These are phyloP conservation scores for Xenotilapia longispinis DNA, from an alignment of 2,113 vertebrate species.

Conservation along the genomic window DNA sequence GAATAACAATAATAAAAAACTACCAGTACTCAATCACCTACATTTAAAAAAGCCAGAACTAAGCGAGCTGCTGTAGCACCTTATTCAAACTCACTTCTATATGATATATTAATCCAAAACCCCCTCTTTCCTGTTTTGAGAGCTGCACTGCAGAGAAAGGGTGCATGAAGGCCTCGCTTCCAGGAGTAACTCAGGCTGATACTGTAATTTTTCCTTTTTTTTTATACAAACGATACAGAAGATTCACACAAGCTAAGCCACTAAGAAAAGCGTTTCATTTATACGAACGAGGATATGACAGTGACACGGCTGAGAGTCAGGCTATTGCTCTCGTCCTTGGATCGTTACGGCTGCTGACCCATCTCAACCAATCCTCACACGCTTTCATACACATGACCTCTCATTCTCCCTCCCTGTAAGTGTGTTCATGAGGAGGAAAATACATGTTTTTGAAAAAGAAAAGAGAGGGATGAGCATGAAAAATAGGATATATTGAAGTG, in stretches of 20 bases:
- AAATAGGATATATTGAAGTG: not conserved
- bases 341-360: not conserved
- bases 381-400: not conserved
- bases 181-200: not conserved
- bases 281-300: not conserved
- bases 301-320: not conserved
- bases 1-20: slow-evolving; percentile 61
- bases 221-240: slow-evolving; percentile 16
- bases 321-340: slow-evolving; percentile 14
- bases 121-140: not conserved
- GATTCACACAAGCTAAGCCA: slow-evolving; percentile 53
- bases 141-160: slow-evolving; percentile 5
- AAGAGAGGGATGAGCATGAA: not conserved
- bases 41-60: slow-evolving; percentile 29
- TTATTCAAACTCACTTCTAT: slow-evolving; percentile 8
- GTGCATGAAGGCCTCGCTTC: slow-evolving; percentile 1
- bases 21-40: slow-evolving; percentile 43
- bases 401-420: not conserved
- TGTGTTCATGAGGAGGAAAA: not conserved
- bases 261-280: slow-evolving; percentile 31
- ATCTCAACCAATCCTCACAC: not conserved
- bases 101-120: not conserved
- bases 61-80: slow-evolving; percentile 52
- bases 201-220: not conserved
- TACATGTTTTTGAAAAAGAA: not conserved